Percentiles rank a stretch among this genome's conserved stretches.
phyloP scores from a whole-genome alignment of 2,797 vertebrate genomes.

The Lophotriccus pileatus region DNA sequence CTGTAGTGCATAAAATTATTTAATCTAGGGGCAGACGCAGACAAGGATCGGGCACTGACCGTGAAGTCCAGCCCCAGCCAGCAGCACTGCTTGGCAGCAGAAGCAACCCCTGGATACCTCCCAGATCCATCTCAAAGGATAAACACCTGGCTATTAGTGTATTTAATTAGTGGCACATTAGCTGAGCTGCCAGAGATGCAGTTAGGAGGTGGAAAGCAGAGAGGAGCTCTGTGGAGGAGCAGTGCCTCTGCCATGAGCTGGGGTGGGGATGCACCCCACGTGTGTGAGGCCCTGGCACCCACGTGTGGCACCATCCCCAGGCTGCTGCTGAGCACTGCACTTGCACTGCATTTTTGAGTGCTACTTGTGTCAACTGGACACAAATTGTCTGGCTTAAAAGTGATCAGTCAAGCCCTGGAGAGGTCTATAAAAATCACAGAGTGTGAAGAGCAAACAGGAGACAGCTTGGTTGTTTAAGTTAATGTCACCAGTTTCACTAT shows the following conservation, averaged over 20 bases:
- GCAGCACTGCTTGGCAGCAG: background rate
- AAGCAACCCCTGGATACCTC: background rate
- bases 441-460: background rate
- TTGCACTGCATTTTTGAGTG: background rate
- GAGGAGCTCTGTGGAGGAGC: background rate
- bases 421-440: background rate
- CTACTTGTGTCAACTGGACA: background rate
- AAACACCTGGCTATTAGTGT: background rate
- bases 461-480: background rate
- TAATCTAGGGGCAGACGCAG: background rate
- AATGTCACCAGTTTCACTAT: background rate
- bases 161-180: background rate
- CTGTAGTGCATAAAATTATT: background rate
- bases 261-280: accelerated
- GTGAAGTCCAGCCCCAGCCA: background rate
- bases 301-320: accelerated
- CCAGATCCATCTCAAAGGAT: background rate
- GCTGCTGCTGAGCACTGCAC: accelerated
- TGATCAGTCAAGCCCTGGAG: background rate
- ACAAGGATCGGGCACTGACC: no score
- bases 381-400: background rate
- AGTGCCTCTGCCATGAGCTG: background rate
- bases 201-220: background rate
- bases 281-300: background rate
- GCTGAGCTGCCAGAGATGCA: background rate